Base-by-base conservation (phyloP, 2,113 vertebrate genomes). In the Elaphurus davidianus region DNA sequence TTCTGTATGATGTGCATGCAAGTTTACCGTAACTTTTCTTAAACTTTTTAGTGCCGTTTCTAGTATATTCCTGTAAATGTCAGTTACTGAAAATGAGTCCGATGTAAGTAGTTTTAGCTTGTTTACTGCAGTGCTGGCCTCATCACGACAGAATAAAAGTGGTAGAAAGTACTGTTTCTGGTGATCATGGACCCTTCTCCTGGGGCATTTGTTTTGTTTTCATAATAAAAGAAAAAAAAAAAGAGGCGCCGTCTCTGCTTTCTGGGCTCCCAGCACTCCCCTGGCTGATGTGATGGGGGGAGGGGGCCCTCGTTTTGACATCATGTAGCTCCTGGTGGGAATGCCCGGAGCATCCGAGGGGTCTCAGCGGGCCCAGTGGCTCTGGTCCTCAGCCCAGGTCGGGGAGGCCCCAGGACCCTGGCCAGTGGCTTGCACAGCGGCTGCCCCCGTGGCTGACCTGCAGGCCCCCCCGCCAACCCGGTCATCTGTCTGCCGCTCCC, bases 1-100 rank as follows among this genome's bases (percentile, higher is more conserved):
- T 99, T 99, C 99, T 99, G 99, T 99, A 99, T 99, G 99, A 99
- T 97, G 99, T 99, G 99, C 99, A 99, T 99, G 99, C 99, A 99
- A 99, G 99, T 99, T 99, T 99, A 99, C 99, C 98, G 99, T 99
- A 99, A 99, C 98, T 99, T 99, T 99, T 99, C 99, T 99, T 99
- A 98, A 99, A 98, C 99, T 99, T 99, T 99, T 99, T 98, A 99
- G 99, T 99, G 99, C 99, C 99, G 99, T 99, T 99, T 98, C 99
- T 99, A 99, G 99, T 99, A 98, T 99, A 98, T 99, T 99, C 98
- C 98, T 99, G 99, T 99, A 99, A 98, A 99, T 99, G 99, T 99
- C 99, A 98, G 98, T 99, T 99, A 99, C 98, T 98, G 98, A 98
- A 97, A 95, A 98, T 83, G 96, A 98, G 99, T 99, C 98, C 98